Evolutionary conservation across 2,113 vertebrate genomes (phyloP), one percentile per base, ranked within the genome.

Genomic region (Camelus bactrianus): DNA sequence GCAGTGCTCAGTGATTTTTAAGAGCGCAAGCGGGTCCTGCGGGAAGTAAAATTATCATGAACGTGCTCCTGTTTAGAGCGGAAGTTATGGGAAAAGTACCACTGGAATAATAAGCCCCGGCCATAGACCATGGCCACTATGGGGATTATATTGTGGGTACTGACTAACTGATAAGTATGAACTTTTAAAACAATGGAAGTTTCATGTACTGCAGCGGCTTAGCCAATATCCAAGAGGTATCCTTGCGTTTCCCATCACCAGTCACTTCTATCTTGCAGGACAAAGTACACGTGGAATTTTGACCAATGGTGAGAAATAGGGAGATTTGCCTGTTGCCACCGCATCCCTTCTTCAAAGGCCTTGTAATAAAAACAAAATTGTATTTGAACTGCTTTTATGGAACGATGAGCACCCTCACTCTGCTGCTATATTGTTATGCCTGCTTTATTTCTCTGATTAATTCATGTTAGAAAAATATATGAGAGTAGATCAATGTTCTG

Each of bases 151-250:
- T 17, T 72, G 1, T 52, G 50, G 42, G 28, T 60, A 64, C 3
- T 82, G 0, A 28, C 5, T 32, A 8, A 9, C 72, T 64, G 26
- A 52, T 56, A 56, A 48, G 12, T 30, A 58, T 92, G 32, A 84
- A 22, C n/a, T 91, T 80, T 80, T 62, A 84, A 93, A 75, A 54
- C 26, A 90, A 6, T 28, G 69, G 8, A 62, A 60, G 13, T 35
- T 67, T 85, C 17, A 82, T 13, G 2, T 19, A 10, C 30, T 26
- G 58, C 14, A 62, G 50, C n/a, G 60, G 6, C 0, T 54, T 16
- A 89, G 30, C 2, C 50, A 60, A 6, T 24, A 22, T 42, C 16
- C 20, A 91, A 42, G 4, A 60, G 8, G 4, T 32, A 28, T 32
- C 28, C 20, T 79, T 42, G 2, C 46, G 20, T 35, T 72, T 83